Conservation (phyloP, 2,888 invertebrate species). For the Kryphioiulus occultus region DNA sequence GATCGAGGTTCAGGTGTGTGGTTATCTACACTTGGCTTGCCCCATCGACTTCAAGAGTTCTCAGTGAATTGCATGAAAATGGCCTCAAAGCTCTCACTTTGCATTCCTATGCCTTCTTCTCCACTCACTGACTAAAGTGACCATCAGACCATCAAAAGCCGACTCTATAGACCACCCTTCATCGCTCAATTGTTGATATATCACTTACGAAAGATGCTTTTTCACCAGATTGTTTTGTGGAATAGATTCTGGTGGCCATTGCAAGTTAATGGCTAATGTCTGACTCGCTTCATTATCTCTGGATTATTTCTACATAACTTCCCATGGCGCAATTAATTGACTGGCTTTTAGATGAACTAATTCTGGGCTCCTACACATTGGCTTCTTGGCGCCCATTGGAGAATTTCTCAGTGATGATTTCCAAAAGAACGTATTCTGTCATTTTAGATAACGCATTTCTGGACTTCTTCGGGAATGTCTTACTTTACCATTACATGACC, state of each 20-base stretch:
- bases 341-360: not conserved
- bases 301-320: not conserved
- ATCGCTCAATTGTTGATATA: conserved; percentile 28
- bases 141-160: conserved; percentile 5
- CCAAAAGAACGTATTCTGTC: too few relatives aligned
- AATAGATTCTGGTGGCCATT: not conserved
- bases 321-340: not conserved
- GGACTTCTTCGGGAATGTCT: too few relatives aligned
- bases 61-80: conserved; percentile 15
- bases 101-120: not conserved
- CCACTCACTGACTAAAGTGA: conserved; percentile 17
- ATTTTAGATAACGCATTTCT: too few relatives aligned
- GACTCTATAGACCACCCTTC: not conserved
- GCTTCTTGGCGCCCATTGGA: too few relatives aligned
- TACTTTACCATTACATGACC: too few relatives aligned
- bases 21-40: conserved; percentile 28
- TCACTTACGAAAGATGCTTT: not conserved
- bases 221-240: not conserved
- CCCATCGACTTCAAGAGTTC: conserved; percentile 24
- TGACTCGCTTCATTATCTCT: not conserved
- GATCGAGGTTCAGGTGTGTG: not conserved
- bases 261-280: not conserved
- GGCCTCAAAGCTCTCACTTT: conserved; percentile 25
- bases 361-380: too few relatives aligned
- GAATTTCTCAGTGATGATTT: too few relatives aligned